Percentiles rank a stretch among this genome's conserved stretches.
phyloP scores from a whole-genome alignment of 2,113 vertebrate genomes.

The Semicossyphus pulcher region DNA sequence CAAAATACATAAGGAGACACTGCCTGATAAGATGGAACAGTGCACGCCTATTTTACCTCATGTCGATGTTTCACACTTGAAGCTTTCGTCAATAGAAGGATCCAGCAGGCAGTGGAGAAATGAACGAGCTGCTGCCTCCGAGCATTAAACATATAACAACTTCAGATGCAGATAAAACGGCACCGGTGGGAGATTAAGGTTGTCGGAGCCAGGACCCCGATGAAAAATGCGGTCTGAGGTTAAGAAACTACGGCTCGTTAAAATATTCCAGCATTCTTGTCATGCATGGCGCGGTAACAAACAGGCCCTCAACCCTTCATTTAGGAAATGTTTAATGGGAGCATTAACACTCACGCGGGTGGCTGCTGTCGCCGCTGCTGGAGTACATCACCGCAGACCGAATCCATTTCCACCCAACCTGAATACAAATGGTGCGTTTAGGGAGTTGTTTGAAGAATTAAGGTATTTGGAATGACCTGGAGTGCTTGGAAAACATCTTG shows the following conservation, averaged over 20 bases:
- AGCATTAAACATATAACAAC: slow-evolving; percentile 14
- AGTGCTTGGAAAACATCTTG: slow-evolving; percentile 56
- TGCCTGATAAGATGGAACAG: background rate
- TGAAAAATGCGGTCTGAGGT: slow-evolving; percentile 24
- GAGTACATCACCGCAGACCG: slow-evolving; percentile 48
- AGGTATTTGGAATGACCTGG: slow-evolving; percentile 49
- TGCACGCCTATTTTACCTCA: background rate
- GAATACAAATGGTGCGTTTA: slow-evolving; percentile 71
- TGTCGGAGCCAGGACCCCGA: background rate
- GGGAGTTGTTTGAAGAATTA: slow-evolving; percentile 50
- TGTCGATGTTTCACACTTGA: slow-evolving; percentile 9
- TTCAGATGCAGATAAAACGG: background rate
- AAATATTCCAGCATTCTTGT: slow-evolving; percentile 36
- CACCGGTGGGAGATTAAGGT: slow-evolving; percentile 12
- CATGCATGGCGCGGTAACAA: slow-evolving; percentile 40
- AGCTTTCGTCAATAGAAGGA: slow-evolving; percentile 16
- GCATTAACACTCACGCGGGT: slow-evolving; percentile 49
- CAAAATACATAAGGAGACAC: no score
- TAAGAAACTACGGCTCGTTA: slow-evolving; percentile 35
- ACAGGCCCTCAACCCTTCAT: slow-evolving; percentile 53
- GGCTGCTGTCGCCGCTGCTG: slow-evolving; percentile 44
- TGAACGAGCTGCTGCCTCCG: slow-evolving; percentile 10
- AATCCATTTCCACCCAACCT: slow-evolving; percentile 38
- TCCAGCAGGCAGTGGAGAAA: slow-evolving; percentile 20
- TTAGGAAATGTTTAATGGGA: slow-evolving; percentile 63